phyloP scores from a whole-genome alignment of 2,888 invertebrate species.

The Dendrolimus houi region DNA sequence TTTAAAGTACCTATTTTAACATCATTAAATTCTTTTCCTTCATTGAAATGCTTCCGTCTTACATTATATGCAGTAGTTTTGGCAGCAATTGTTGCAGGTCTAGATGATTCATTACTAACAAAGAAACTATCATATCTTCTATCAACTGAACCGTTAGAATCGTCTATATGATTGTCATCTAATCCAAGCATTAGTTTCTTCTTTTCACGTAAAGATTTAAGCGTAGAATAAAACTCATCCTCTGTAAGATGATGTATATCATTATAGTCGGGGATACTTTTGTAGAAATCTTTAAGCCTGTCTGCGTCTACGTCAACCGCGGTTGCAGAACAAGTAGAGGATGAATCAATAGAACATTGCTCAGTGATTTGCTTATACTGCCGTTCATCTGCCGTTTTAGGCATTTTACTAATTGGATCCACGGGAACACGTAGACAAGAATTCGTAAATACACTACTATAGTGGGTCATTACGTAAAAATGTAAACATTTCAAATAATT shows the following conservation, averaged over 20 bases:
- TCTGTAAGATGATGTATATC: slow-evolving; percentile 85
- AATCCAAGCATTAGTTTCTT: slow-evolving; percentile 70
- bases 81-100: slow-evolving; percentile 14
- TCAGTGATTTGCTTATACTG: slow-evolving; percentile 47
- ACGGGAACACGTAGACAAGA: slow-evolving; percentile 84
- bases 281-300: slow-evolving; percentile 83
- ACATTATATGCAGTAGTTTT: slow-evolving; percentile 17
- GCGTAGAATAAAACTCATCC: slow-evolving; percentile 83
- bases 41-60: slow-evolving; percentile 24
- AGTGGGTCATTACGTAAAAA: slow-evolving; percentile 56
- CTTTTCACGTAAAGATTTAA: slow-evolving; percentile 80
- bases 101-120: slow-evolving; percentile 4
- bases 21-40: slow-evolving; percentile 17
- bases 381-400: slow-evolving; percentile 82
- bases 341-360: slow-evolving; percentile 52
- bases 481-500: background rate
- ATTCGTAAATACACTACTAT: slow-evolving; percentile 80
- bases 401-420: slow-evolving; percentile 83
- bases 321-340: slow-evolving; percentile 42
- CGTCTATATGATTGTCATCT: slow-evolving; percentile 47
- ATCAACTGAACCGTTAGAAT: slow-evolving; percentile 29
- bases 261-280: slow-evolving; percentile 87
- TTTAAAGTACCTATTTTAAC: slow-evolving; percentile 15
- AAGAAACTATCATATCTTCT: slow-evolving; percentile 11
- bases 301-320: slow-evolving; percentile 63